Conservation (phyloP, 1,140 invertebrate genomes). For the Neodiprion fabricii region DNA sequence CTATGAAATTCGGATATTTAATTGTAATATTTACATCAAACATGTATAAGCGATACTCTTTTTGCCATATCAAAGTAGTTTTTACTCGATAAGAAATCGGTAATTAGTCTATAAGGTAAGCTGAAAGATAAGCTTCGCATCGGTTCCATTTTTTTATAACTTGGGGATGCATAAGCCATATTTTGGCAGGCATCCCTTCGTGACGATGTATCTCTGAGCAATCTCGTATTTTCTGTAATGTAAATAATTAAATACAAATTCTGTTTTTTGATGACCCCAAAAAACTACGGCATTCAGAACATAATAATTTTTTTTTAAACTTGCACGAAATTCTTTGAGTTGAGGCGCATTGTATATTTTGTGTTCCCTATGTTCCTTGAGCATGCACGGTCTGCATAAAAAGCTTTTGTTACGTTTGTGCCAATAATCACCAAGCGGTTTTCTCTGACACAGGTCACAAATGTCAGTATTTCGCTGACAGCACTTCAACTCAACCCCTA, state of each 20-base stretch:
- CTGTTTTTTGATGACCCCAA: background rate
- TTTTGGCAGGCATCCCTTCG: conserved; percentile 48
- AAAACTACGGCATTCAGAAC: background rate
- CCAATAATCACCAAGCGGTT: conserved; percentile 52
- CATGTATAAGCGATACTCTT: too few relatives aligned
- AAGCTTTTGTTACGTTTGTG: conserved; percentile 47
- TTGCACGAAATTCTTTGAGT: conserved; percentile 45
- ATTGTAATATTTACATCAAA: too few relatives aligned
- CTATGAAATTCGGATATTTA: background rate
- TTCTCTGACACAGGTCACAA: conserved; percentile 44
- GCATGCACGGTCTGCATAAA: conserved; percentile 49
- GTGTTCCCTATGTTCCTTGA: conserved; percentile 30
- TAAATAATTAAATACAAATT: conserved; percentile 18
- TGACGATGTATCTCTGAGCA: conserved; percentile 52
- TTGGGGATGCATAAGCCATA: conserved; percentile 47
- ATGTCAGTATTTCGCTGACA: conserved; percentile 42
- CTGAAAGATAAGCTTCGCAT: conserved; percentile 50
- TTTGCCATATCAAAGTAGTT: background rate
- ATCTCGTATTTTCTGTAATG: conserved; percentile 50
- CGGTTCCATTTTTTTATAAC: conserved; percentile 39
- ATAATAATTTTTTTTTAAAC: conserved; percentile 15
- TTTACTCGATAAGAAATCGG: background rate
- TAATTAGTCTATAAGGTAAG: conserved; percentile 42
- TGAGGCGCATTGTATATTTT: conserved; percentile 34
- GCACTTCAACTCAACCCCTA: conserved; percentile 53